phyloP scores from a whole-genome alignment of 2,888 invertebrate genomes.

The Sesia apiformis region DNA sequence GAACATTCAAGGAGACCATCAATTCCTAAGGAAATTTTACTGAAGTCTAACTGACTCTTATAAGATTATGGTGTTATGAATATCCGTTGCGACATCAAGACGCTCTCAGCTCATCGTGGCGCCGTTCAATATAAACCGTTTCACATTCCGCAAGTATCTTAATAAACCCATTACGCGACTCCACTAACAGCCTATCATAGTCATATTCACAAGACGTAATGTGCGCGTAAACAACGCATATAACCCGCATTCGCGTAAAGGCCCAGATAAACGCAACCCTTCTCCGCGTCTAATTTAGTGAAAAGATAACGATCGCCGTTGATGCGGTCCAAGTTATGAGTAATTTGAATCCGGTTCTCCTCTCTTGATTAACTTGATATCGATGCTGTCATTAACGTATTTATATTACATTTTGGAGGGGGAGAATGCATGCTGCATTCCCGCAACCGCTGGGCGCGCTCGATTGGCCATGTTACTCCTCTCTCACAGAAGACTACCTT shows the following conservation, averaged over 20 bases:
- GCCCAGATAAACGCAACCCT: conserved; percentile 44
- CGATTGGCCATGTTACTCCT: no score
- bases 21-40: no score
- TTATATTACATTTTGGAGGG: no score
- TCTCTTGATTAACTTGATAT: not conserved
- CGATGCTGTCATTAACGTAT: no score
- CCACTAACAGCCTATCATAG: not conserved
- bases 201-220: conserved; percentile 1
- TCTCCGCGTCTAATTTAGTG: conserved; percentile 48
- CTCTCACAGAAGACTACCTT: no score
- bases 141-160: not conserved
- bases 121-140: not conserved
- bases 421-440: no score
- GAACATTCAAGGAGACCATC: no score
- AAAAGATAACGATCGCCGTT: conserved; percentile 38
- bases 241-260: conserved; percentile 45
- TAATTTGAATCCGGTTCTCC: not conserved
- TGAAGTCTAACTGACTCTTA: no score
- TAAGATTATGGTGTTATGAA: no score
- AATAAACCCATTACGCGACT: not conserved
- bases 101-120: no score
- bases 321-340: conserved; percentile 21
- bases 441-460: no score
- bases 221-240: conserved; percentile 28
- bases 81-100: no score